Base-by-base conservation (phyloP, 1,140 invertebrate species). In the Cecropterus lyciades region DNA sequence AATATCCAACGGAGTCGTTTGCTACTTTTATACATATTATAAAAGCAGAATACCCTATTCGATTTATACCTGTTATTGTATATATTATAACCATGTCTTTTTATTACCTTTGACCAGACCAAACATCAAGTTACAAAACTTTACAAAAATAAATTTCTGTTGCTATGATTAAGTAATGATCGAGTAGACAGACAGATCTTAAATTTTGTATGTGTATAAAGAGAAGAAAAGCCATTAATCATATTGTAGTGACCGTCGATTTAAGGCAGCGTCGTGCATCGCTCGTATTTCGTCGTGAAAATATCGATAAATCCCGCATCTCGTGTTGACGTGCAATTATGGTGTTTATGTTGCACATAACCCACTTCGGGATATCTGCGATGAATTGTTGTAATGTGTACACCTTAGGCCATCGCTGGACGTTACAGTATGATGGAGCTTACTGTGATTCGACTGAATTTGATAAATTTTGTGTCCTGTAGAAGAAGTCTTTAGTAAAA, bases 221-320 rank as follows among this genome's bases (percentile, higher is more conserved):
- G 40, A 43, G 46, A 49, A 57, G 16, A 57, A 5, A 45, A n/a
- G 14, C 51, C 55, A 43, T 57, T 45, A 57, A 14, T 57, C 55
- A 57, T 57, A 27, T 45, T 27, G 55, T 15, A 46, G 20, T 59
- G 20, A 59, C 42, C 42, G 55, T 13, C 13, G 42, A 59, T 46
- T 27, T 59, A 45, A 45, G 42, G 55, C 37, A 59, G 13, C 20
- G 42, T 46, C 55, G 40, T 59, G 40, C 42, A 59, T 46, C 55
- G 17, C 55, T 45, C 55, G 55, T 59, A 59, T 59, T 46, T 59
- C 55, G 42, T 59, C 55, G 55, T 15, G 55, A 59, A 55, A 59
- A 59, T 13, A 40, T 45, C 55, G 42, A 59, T 59, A 59, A 59
- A 59, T 59, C 42, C 20, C 24, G 40, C 20, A 30, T 46, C 55